A percentile compares a stretch with the other conserved stretches of the same genome.
These are phyloP conservation scores for Limnothrissa miodon DNA, from an alignment of 2,113 vertebrate species.

Conservation along the genomic window DNA sequence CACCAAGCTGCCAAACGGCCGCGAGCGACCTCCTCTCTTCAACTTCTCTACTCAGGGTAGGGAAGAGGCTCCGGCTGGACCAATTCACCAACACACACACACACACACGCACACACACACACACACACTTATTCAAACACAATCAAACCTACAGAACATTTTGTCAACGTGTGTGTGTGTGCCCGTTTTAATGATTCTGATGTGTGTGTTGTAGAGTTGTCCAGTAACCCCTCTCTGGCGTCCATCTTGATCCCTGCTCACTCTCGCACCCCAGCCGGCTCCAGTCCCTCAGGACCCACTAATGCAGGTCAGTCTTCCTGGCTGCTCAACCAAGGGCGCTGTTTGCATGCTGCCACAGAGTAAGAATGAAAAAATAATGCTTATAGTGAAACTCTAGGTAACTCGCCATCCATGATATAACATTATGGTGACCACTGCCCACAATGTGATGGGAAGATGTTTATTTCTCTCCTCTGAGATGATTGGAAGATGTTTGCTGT, in stretches of 20 bases:
- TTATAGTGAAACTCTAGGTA: too few relatives aligned
- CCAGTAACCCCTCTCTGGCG: constrained; percentile 95
- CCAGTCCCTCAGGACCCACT: constrained; percentile 89
- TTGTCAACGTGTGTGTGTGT: too few relatives aligned
- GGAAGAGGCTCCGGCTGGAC: too few relatives aligned
- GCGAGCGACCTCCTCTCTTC: constrained; percentile 96
- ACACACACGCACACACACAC: not conserved
- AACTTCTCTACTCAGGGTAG: constrained; percentile 99
- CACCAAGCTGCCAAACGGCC: constrained; percentile 93
- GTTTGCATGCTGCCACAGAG: not conserved
- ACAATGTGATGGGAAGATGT: too few relatives aligned
- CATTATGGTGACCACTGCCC: too few relatives aligned
- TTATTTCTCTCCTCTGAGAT: too few relatives aligned
- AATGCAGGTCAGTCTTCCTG: constrained; percentile 85
- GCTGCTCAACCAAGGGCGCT: not conserved
- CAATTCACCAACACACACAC: not conserved
- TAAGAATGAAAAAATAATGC: too few relatives aligned
- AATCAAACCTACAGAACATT: too few relatives aligned
- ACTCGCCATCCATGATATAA: too few relatives aligned
- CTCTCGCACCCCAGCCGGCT: constrained; percentile 88
- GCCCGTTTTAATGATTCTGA: not conserved
- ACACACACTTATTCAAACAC: too few relatives aligned
- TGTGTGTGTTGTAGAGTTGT: constrained; percentile 79
- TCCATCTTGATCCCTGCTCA: constrained; percentile 97
- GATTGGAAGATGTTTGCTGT: too few relatives aligned